Evolutionary conservation across 2,888 invertebrate species (phyloP).

Genomic region (Drosophila anceps): DNA sequence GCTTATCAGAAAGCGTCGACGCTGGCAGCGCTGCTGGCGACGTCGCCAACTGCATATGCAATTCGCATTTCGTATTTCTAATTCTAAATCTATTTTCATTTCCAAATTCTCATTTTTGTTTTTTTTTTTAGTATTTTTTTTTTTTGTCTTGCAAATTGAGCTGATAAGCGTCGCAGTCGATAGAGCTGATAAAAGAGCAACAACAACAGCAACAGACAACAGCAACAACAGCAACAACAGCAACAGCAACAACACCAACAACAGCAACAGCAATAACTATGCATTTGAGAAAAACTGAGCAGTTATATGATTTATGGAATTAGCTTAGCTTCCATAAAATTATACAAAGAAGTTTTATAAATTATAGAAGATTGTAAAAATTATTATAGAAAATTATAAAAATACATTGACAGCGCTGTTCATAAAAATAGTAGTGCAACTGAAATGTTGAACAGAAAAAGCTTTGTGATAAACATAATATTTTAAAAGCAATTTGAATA

Average conservation of each 20-base stretch:
- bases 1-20: slow-evolving; percentile 56
- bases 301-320: neutral
- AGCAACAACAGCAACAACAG: slow-evolving; percentile 12
- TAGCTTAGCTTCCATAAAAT: too few relatives aligned
- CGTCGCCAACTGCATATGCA: slow-evolving; percentile 48
- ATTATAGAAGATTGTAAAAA: too few relatives aligned
- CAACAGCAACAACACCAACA: slow-evolving; percentile 16
- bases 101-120: slow-evolving; percentile 13
- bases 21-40: slow-evolving; percentile 32
- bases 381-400: too few relatives aligned
- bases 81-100: slow-evolving; percentile 30
- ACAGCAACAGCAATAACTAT: slow-evolving; percentile 8
- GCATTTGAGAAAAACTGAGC: neutral
- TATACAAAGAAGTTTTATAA: too few relatives aligned
- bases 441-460: too few relatives aligned
- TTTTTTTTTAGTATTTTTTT: slow-evolving; percentile 10
- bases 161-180: slow-evolving; percentile 52
- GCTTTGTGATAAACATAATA: too few relatives aligned
- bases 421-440: too few relatives aligned
- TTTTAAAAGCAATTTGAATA: too few relatives aligned
- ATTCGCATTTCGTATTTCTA: slow-evolving; percentile 34
- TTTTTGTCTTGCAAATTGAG: slow-evolving; percentile 11
- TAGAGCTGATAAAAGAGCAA: slow-evolving; percentile 51
- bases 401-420: too few relatives aligned
- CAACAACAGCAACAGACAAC: slow-evolving; percentile 13